These are phyloP conservation scores for Aleiodes leptofemur DNA, from an alignment of 2,888 invertebrate species.

Conservation along the genomic window DNA sequence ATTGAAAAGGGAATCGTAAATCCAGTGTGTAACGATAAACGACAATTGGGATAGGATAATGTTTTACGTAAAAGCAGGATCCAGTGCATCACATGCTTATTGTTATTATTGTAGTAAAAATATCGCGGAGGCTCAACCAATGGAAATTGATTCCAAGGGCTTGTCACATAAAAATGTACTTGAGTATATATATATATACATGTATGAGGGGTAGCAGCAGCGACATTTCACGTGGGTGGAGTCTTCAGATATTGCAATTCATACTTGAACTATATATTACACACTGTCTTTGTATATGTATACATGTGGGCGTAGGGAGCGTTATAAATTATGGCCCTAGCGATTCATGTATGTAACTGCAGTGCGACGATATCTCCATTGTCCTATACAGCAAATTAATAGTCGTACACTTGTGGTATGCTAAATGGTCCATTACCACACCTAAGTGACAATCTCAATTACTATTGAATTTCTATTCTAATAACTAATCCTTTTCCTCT, in stretches of 20 bases:
- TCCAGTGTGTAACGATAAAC: constrained; percentile 71
- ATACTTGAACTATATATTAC: constrained; percentile 28
- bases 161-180: constrained; percentile 33
- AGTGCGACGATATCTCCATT: constrained; percentile 68
- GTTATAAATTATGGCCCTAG: constrained; percentile 45
- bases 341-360: constrained; percentile 40
- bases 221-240: constrained; percentile 43
- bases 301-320: constrained; percentile 40
- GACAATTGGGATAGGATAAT: constrained; percentile 69
- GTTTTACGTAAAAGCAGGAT: constrained; percentile 18
- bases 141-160: constrained; percentile 39
- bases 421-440: constrained; percentile 26
- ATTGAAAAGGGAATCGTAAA: constrained; percentile 71
- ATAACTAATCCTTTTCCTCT: constrained; percentile 21
- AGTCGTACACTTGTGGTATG: constrained; percentile 49
- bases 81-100: background rate
- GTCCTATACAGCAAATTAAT: constrained; percentile 66
- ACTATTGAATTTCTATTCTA: constrained; percentile 36
- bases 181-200: background rate
- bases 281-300: constrained; percentile 24
- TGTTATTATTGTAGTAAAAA: constrained; percentile 22
- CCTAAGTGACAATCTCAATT: constrained; percentile 40
- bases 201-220: constrained; percentile 45
- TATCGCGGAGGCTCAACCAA: constrained; percentile 17
- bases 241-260: constrained; percentile 45